Conservation (phyloP, 2,113 vertebrate species). For the Tringa solitaria region DNA sequence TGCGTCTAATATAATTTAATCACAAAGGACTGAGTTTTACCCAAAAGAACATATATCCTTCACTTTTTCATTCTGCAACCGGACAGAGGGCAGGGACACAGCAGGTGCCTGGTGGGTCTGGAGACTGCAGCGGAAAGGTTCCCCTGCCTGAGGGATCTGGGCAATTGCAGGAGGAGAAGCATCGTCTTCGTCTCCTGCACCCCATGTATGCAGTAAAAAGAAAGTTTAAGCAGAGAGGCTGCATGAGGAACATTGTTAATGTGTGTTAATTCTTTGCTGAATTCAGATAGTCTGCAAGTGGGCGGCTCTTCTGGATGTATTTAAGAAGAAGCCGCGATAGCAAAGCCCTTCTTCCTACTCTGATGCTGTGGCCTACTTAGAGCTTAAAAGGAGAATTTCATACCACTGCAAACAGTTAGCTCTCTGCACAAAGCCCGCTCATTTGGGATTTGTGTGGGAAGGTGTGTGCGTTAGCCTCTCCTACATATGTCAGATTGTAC, state of each 20-base stretch:
- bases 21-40: neutral
- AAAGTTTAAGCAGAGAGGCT: neutral
- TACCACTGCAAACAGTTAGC: neutral
- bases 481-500: neutral
- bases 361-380: constrained; percentile 7
- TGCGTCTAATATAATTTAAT: neutral
- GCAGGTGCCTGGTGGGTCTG: fast-evolving
- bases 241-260: neutral
- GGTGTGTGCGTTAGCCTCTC: neutral
- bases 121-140: neutral
- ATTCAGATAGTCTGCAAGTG: neutral
- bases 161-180: neutral
- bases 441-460: neutral
- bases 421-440: neutral
- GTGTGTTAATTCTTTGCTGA: neutral
- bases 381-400: neutral
- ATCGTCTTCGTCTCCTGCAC: neutral
- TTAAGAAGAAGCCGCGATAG: neutral
- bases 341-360: neutral
- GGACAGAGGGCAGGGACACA: fast-evolving
- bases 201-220: neutral
- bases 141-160: fast-evolving
- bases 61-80: fast-evolving
- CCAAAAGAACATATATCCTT: neutral
- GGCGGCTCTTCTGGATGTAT: neutral